Conservation (phyloP, 2,113 vertebrate genomes). For the Egretta garzetta region DNA sequence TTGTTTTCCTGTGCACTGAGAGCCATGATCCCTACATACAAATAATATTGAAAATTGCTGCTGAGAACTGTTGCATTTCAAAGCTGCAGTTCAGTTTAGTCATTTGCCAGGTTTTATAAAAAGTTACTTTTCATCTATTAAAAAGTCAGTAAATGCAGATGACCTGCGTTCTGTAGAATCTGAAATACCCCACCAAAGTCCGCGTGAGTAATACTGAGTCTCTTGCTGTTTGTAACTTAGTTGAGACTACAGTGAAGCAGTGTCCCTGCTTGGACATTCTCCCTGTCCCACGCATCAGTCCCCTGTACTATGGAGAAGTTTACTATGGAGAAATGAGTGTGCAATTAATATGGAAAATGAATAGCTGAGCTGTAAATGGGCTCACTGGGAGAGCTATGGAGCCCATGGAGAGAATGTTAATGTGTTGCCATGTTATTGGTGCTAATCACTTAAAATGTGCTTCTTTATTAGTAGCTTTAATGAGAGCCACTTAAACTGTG, state of each 20-base stretch:
- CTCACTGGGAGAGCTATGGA: conserved; percentile 59
- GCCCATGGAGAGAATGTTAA: conserved; percentile 65
- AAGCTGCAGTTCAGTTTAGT: background rate
- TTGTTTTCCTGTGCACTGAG: background rate
- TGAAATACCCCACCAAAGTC: background rate
- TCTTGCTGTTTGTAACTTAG: background rate
- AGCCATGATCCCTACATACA: background rate
- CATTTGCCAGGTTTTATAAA: background rate
- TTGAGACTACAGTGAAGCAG: background rate
- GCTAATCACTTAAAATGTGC: conserved; percentile 76
- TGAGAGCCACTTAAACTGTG: conserved; percentile 78
- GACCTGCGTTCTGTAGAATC: background rate
- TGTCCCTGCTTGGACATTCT: background rate
- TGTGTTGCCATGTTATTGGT: conserved; percentile 70
- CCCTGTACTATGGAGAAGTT: background rate
- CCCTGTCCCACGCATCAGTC: background rate
- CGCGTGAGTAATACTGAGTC: background rate
- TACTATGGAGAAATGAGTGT: background rate
- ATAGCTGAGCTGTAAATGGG: conserved; percentile 62
- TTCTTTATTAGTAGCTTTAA: conserved; percentile 79
- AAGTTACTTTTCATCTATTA: background rate
- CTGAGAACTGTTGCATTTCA: background rate
- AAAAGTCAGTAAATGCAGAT: background rate
- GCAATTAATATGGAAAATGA: conserved; percentile 71
- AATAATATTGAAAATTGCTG: background rate